Evolutionary conservation across 2,113 vertebrate genomes (phyloP).

Genomic region (Eurypyga helias): DNA sequence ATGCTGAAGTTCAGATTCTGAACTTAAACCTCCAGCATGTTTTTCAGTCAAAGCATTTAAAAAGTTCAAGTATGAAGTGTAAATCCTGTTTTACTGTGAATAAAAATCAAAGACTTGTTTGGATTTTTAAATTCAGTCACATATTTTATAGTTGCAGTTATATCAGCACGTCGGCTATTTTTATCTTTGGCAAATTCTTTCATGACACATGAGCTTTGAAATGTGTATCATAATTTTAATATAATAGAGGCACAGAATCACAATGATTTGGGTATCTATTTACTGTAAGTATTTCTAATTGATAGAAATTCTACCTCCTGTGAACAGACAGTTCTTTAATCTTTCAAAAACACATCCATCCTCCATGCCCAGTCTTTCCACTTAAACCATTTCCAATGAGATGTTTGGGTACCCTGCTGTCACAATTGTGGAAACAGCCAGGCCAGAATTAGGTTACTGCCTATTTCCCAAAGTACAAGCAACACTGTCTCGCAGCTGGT

Average conservation of each 20-base stretch:
- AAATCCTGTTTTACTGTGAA: not conserved
- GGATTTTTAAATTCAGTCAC: not conserved
- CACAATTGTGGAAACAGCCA: not conserved
- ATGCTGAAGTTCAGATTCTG: not conserved
- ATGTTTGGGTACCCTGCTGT: not conserved
- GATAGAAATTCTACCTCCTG: not conserved
- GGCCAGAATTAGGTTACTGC: constrained; percentile 11
- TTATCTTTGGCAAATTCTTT: not conserved
- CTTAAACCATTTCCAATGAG: not conserved
- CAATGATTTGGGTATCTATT: not conserved
- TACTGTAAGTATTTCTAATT: not conserved
- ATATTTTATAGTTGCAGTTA: not conserved
- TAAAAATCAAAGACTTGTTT: not conserved
- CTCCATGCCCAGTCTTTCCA: not conserved
- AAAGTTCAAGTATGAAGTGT: not conserved
- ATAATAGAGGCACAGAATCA: not conserved
- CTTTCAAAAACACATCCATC: not conserved
- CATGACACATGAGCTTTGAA: not conserved
- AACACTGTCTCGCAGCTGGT: not conserved
- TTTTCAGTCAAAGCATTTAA: not conserved
- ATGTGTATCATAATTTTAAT: not conserved
- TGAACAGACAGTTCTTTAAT: not conserved
- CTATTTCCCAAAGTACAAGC: constrained; percentile 1
- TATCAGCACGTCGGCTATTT: not conserved
- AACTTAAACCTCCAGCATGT: not conserved